phyloP scores from a whole-genome alignment of 2,797 vertebrate genomes.

The Pseudochirops cupreus region DNA sequence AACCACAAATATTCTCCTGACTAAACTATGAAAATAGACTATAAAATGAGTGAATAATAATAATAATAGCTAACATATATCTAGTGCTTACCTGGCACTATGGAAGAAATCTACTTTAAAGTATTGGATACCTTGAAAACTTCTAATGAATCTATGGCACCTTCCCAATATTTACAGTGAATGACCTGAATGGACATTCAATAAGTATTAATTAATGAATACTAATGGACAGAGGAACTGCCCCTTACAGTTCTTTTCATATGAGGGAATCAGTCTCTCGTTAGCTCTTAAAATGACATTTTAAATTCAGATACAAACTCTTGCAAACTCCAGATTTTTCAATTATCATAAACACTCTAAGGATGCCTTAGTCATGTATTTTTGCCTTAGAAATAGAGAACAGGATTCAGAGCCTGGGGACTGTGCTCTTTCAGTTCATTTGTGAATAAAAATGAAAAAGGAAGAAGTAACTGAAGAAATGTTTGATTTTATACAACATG shows the following conservation, averaged over 20 bases:
- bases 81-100: background rate
- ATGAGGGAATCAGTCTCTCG: background rate
- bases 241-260: background rate
- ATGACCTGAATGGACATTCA: background rate
- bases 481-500: background rate
- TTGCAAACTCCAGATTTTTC: conserved; percentile 12
- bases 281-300: background rate
- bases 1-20: conserved; percentile 39
- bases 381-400: conserved; percentile 16
- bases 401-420: background rate
- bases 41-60: background rate
- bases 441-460: conserved; percentile 27
- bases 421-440: background rate
- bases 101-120: background rate
- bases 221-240: background rate
- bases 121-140: conserved; percentile 30
- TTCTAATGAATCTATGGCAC: conserved; percentile 1
- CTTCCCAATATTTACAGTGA: background rate
- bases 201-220: background rate
- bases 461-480: background rate
- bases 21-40: conserved; percentile 35
- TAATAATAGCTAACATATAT: background rate
- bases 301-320: background rate
- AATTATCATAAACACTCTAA: background rate
- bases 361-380: background rate